phyloP scores from a whole-genome alignment of 2,888 invertebrate genomes.

The Mythimna impura region DNA sequence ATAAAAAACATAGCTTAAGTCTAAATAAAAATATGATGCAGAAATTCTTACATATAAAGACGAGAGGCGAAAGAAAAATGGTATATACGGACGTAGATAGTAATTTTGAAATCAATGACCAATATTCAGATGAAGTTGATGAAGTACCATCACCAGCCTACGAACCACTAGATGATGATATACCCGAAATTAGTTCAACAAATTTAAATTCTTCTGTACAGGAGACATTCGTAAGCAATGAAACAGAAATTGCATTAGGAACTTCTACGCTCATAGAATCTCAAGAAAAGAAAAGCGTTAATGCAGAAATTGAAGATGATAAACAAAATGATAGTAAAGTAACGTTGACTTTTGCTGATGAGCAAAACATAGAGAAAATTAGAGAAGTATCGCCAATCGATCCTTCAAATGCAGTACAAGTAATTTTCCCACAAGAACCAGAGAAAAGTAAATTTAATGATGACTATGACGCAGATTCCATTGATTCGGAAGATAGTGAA shows the following conservation, averaged over 20 bases:
- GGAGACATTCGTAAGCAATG: slow-evolving; percentile 11
- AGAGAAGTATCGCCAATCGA: slow-evolving; percentile 15
- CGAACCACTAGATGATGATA: slow-evolving; percentile 24
- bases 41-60: slow-evolving; percentile 50
- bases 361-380: neutral
- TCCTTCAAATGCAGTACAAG: slow-evolving; percentile 34
- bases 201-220: neutral
- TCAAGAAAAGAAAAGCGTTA: neutral
- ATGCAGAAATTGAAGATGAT: neutral
- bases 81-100: slow-evolving; percentile 11
- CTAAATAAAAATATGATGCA: slow-evolving; percentile 51
- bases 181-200: slow-evolving; percentile 10
- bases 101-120: slow-evolving; percentile 9
- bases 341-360: neutral
- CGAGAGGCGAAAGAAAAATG: slow-evolving; percentile 40
- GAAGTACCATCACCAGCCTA: slow-evolving; percentile 40
- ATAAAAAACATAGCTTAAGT: slow-evolving; percentile 47
- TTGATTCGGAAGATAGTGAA: slow-evolving; percentile 68
- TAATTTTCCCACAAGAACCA: slow-evolving; percentile 11
- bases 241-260: slow-evolving; percentile 35
- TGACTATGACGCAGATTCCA: slow-evolving; percentile 63
- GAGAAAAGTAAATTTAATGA: slow-evolving; percentile 19
- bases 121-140: slow-evolving; percentile 25
- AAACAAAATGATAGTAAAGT: slow-evolving; percentile 11
- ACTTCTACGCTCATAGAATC: neutral